Evolutionary conservation across 2,888 invertebrate genomes (phyloP), one percentile per base, ranked within the genome.

Genomic region (Arge pagana): DNA sequence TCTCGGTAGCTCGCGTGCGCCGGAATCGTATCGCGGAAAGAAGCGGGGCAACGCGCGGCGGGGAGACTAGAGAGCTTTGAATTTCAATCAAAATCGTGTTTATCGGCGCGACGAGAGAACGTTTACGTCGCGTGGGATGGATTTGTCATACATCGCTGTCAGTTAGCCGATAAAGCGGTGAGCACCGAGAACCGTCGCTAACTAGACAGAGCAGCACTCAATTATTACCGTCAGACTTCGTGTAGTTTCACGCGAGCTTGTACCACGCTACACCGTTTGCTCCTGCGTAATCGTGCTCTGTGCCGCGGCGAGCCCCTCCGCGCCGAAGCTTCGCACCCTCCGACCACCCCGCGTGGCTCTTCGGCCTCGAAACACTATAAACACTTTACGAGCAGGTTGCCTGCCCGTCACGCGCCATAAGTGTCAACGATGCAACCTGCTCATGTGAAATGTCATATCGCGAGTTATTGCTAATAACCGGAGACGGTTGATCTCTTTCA

Each of bases 131-230:
- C 26, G 26, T 40, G 42, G 71, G 72, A 74, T 71, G 69, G 69
- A 75, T 75, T 74, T 71, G 73, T 72, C 70, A 69, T 70, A 68
- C 67, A 71, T 69, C 68, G 66, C 63, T 66, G 70, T 73, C 70
- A 64, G 68, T 68, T 67, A 74, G 68, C 68, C 73, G 72, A 73
- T 72, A 72, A 72, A 67, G 67, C 70, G 76, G 71, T 70, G 74
- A 72, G 65, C 60, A 68, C 66, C 48, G 53, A 53, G 53, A 64
- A 54, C 62, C 63, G 63, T 62, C 67, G 70, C 64, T 75, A 75
- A 76, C 73, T 72, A 76, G 73, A 76, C 73, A 73, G 66, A 74
- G 64, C 75, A 68, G 73, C 72, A 72, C 74, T 75, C 75, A 76
- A 76, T 76, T 76, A 76, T 73, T 74, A 71, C 67, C 73, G 74